phyloP scores from a whole-genome alignment of 2,888 invertebrate species.

The Volucella inanis region DNA sequence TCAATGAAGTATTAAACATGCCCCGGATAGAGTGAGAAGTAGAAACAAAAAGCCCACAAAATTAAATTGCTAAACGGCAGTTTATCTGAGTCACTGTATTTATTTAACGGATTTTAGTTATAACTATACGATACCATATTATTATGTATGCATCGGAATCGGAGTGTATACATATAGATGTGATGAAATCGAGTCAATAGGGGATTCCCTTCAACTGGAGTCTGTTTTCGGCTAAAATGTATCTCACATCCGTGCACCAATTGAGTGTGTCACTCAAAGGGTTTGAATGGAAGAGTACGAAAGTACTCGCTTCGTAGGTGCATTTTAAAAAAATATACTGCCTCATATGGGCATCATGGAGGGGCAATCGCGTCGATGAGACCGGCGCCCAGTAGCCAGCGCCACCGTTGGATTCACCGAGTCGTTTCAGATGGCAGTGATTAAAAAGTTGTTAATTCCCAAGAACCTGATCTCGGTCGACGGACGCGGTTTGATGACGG shows the following conservation, averaged over 20 bases:
- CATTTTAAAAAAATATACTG: not conserved
- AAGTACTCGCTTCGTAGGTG: no score
- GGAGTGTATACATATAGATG: not conserved
- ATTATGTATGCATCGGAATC: not conserved
- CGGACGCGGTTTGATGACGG: slow-evolving; percentile 14
- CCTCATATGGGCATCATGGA: slow-evolving; percentile 12
- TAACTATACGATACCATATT: not conserved
- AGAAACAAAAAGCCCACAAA: not conserved
- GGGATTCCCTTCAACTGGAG: slow-evolving; percentile 33
- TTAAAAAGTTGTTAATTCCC: slow-evolving; percentile 69
- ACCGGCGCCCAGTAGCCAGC: slow-evolving; percentile 1
- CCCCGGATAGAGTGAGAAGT: not conserved
- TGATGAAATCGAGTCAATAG: not conserved
- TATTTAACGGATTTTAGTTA: slow-evolving; percentile 16
- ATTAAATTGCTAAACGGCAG: slow-evolving; percentile 14
- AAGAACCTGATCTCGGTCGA: slow-evolving; percentile 58
- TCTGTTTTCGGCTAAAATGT: not conserved
- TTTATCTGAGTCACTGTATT: slow-evolving; percentile 36
- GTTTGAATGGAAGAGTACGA: no score
- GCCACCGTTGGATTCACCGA: slow-evolving; percentile 15
- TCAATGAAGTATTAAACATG: slow-evolving; percentile 5
- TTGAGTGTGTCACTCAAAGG: not conserved
- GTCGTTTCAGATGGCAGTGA: slow-evolving; percentile 33
- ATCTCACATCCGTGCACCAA: slow-evolving; percentile 16
- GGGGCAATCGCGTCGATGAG: not conserved